Conservation (phyloP, 35 echinoderm and acorn worm species). For the Anneissia japonica region DNA sequence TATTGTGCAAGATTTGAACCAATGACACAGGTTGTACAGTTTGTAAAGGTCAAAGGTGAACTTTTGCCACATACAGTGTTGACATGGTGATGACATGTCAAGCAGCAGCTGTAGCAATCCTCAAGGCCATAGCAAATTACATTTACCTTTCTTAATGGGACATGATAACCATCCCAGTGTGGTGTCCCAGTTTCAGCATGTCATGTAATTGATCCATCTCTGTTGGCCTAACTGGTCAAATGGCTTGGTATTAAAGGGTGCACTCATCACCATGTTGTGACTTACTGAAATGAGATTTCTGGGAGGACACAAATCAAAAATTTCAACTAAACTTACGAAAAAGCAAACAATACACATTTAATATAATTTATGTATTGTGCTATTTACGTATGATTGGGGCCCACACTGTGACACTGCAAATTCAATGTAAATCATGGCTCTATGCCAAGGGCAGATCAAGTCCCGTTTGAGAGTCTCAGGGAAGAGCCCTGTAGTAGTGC, state of each 20-base stretch:
- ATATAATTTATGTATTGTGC: no score
- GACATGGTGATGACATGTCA: not conserved
- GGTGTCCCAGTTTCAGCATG: not conserved
- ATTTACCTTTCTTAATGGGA: not conserved
- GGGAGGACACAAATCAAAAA: not conserved
- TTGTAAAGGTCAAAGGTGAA: not conserved
- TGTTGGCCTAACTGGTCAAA: not conserved
- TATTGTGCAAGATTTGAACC: no score
- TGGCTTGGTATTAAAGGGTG: not conserved
- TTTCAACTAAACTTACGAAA: no score
- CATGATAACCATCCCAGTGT: not conserved
- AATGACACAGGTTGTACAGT: no score
- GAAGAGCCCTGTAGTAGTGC: no score
- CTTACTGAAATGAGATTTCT: not conserved
- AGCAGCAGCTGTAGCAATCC: not conserved
- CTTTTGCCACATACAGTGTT: not conserved
- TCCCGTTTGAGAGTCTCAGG: no score
- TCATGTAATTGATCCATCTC: not conserved
- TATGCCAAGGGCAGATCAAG: no score
- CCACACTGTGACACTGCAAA: no score
- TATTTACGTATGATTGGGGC: no score
- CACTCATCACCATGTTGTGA: not conserved
- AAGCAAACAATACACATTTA: no score
- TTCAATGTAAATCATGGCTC: no score
- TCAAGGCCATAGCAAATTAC: not conserved